Base-by-base conservation (phyloP, 2,888 invertebrate species). In the Eurytoma adleriae region DNA sequence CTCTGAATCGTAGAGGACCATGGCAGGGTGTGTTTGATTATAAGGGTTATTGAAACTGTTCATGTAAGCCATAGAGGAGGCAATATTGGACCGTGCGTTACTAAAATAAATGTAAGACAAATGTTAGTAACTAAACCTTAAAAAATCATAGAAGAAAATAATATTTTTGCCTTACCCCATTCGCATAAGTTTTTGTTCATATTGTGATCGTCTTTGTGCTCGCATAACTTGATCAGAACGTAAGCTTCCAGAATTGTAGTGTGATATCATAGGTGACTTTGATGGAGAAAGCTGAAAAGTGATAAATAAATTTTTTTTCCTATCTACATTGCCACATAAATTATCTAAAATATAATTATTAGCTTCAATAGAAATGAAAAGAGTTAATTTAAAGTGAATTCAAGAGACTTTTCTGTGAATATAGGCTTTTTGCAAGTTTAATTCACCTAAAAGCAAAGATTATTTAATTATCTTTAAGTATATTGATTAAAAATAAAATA, bases 211-310 rank as follows among this genome's bases (percentile, higher is more conserved):
- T 82, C 89, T 86, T 78, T 90, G 90, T 12, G 89, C 89, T 30
- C 89, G 86, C 18, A 90, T 83, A 69, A 90, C 88, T 81, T 90
- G 89, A 83, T 91, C 90, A 0, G 90, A 90, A 73, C 88, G 86
- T 40, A 91, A 79, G 77, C 88, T 88, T 66, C 88, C 87, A 18
- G 86, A 86, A 40, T 85, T 86, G 67, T 87, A 89, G 30, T 87
- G 87, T 72, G 88, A 40, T 79, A 62, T 40, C 24, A 71, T 27
- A 74, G 79, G 56, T 79, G 70, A 24, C 18, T 76, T 48, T 50
- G n/a, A 18, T 16, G 80, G 78, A 54, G 74, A 76, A 3, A 80
- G 13, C 77, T 80, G 61, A 68, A 76, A 80, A 20, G 16, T n/a
- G 16, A 59, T 16, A 59, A 59, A 59, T 48, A 24, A n/a, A 40